Conservation (phyloP, 2,797 vertebrate genomes). For the Poeciliopsis gracilis region DNA sequence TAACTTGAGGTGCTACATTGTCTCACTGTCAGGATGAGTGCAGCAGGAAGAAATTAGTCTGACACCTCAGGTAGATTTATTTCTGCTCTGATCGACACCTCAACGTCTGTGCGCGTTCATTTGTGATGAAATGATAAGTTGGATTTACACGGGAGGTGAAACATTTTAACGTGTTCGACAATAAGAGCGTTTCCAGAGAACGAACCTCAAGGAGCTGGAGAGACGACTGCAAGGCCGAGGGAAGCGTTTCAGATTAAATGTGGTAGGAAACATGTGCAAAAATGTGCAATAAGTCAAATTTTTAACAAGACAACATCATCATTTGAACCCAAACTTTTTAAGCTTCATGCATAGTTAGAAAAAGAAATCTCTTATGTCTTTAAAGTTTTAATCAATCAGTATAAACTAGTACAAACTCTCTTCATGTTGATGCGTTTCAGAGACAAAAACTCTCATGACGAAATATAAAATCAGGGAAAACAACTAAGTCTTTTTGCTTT, state of each 20-base stretch:
- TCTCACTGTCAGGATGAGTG: slow-evolving; percentile 56
- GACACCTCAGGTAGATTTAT: slow-evolving; percentile 52
- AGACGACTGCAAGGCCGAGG: background rate
- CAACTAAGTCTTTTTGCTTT: background rate
- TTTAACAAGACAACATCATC: background rate
- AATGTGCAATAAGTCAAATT: background rate
- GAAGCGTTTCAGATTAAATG: background rate
- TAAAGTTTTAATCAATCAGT: background rate
- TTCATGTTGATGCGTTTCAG: background rate
- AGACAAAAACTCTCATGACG: background rate
- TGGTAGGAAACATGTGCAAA: background rate
- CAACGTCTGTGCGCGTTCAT: slow-evolving; percentile 18
- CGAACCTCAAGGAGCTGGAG: background rate
- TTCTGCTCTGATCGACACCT: slow-evolving; percentile 34
- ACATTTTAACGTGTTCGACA: background rate
- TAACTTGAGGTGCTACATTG: slow-evolving; percentile 68
- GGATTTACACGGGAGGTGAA: background rate
- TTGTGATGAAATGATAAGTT: slow-evolving; percentile 7
- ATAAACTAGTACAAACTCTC: background rate
- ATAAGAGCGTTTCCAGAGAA: background rate
- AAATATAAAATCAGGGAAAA: background rate
- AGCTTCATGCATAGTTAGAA: background rate
- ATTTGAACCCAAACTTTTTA: background rate
- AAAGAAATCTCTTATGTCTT: background rate
- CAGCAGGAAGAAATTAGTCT: slow-evolving; percentile 47